Percentiles rank a stretch among this genome's conserved stretches.
phyloP scores from a whole-genome alignment of 2,113 vertebrate species.

The Sinocyclocheilus maitianheensis region DNA sequence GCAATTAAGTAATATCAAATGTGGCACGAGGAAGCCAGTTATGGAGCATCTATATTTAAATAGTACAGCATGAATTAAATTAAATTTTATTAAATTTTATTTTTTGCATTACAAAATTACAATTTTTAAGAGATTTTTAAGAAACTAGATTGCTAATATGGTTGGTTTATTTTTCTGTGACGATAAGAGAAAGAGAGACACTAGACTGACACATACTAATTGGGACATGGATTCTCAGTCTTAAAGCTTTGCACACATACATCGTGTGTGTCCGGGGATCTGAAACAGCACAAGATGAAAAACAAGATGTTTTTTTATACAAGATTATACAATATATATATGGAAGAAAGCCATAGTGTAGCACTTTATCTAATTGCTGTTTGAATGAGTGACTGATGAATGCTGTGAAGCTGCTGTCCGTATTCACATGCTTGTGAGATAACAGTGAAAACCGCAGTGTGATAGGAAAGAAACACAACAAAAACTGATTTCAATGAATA shows the following conservation, averaged over 20 bases:
- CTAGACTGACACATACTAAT: neutral
- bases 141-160: neutral
- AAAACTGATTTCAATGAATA: slow-evolving; percentile 46
- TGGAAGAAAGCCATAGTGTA: slow-evolving; percentile 23
- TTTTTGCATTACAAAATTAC: no score
- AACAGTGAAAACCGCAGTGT: slow-evolving; percentile 38
- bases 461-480: slow-evolving; percentile 28
- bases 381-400: slow-evolving; percentile 18
- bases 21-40: neutral
- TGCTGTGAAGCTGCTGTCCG: slow-evolving; percentile 15
- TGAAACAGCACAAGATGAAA: neutral
- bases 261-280: neutral
- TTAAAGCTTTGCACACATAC: neutral
- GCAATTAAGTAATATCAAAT: neutral
- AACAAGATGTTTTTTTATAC: no score
- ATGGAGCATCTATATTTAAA: neutral
- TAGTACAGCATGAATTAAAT: neutral
- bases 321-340: no score
- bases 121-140: neutral
- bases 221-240: slow-evolving; percentile 28
- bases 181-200: neutral
- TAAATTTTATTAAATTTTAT: neutral
- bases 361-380: slow-evolving; percentile 12
- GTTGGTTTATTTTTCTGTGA: neutral
- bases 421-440: slow-evolving; percentile 38